Evolutionary conservation across 2,113 vertebrate species (phyloP).

Genomic region (Triplophysa dalaica): DNA sequence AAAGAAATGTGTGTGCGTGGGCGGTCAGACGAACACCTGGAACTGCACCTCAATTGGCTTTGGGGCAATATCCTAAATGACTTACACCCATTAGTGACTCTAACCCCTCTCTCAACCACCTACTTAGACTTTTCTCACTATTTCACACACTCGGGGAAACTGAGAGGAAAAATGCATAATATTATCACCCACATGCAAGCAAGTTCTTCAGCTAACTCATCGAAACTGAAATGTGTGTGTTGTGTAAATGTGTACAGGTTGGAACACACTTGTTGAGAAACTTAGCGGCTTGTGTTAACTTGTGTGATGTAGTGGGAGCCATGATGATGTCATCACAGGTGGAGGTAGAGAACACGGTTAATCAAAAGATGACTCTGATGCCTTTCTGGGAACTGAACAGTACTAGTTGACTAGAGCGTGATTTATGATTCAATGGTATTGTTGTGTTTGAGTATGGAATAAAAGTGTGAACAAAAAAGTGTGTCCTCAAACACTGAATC

Average conservation of each 20-base stretch:
- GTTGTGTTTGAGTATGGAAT: neutral
- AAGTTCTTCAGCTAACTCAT: too few species aligned
- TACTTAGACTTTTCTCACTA: neutral
- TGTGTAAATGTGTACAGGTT: too few species aligned
- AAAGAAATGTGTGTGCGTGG: neutral
- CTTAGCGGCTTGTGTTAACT: neutral
- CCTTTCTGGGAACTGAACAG: neutral
- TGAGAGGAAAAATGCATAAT: neutral
- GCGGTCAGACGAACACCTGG: slow-evolving; percentile 40
- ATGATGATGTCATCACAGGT: neutral
- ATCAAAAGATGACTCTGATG: neutral
- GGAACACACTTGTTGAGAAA: too few species aligned
- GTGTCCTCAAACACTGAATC: neutral
- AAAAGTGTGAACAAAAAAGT: neutral
- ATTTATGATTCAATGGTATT: neutral
- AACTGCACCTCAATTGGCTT: slow-evolving; percentile 15
- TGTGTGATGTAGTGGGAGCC: slow-evolving; percentile 28
- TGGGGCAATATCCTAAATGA: slow-evolving; percentile 29
- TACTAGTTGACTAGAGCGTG: neutral
- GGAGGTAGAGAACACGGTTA: slow-evolving; percentile 19
- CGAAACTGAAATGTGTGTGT: too few species aligned
- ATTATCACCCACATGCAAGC: neutral
- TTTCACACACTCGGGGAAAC: neutral
- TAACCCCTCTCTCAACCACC: neutral
- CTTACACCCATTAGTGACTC: slow-evolving; percentile 32